Evolutionary conservation across 2,888 invertebrate species (phyloP).

Genomic region (Pseudoips prasinana): DNA sequence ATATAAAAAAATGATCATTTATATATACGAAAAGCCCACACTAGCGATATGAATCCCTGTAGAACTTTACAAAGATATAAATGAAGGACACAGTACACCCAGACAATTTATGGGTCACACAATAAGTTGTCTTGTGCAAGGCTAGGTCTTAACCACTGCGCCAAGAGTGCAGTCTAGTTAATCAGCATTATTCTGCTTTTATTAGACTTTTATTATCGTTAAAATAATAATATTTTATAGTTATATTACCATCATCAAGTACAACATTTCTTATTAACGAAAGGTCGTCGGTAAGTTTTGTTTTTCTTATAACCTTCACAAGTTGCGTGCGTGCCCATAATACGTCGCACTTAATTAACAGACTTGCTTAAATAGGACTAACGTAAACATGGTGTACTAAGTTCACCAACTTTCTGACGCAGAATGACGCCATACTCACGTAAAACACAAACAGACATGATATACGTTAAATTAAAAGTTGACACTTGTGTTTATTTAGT

Average conservation of each 20-base stretch:
- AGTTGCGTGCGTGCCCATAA: slow-evolving; percentile 62
- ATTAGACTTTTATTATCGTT: no score
- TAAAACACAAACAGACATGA: slow-evolving; percentile 30
- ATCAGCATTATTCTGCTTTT: no score
- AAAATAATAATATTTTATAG: no score
- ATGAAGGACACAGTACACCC: no score
- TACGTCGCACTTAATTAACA: slow-evolving; percentile 59
- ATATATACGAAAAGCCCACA: no score
- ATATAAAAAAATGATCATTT: no score
- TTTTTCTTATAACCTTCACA: slow-evolving; percentile 49
- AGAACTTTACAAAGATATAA: no score
- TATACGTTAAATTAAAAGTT: slow-evolving; percentile 37
- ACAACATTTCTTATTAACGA: slow-evolving; percentile 13
- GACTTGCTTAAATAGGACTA: slow-evolving; percentile 57
- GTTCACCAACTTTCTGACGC: slow-evolving; percentile 55
- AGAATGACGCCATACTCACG: slow-evolving; percentile 19
- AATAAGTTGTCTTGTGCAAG: no score
- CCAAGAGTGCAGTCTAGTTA: no score
- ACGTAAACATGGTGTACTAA: slow-evolving; percentile 55
- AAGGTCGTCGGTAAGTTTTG: slow-evolving; percentile 35
- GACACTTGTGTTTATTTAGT: slow-evolving; percentile 21
- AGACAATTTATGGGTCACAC: no score
- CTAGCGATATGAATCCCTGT: no score
- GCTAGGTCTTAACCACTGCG: no score
- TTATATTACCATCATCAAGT: not conserved